Conservation (phyloP, 2,797 vertebrate species). For the Lepilemur ruficaudatus region DNA sequence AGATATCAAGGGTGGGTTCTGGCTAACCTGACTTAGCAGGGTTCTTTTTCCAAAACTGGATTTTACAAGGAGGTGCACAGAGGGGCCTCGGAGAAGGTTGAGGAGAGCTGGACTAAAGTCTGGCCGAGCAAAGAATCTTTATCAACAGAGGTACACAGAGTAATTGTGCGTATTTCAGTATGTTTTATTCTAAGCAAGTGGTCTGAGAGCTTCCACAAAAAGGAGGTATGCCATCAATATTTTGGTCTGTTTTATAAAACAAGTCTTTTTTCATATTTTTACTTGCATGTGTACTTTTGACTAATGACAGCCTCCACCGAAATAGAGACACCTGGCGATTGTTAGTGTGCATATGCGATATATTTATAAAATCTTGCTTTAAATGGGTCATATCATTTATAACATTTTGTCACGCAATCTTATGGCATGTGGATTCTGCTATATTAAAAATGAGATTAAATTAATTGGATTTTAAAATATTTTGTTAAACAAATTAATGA, state of each 20-base stretch:
- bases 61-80: neutral
- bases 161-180: neutral
- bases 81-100: neutral
- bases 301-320: neutral
- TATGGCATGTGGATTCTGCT: neutral
- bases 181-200: neutral
- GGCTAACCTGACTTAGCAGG: neutral
- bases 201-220: neutral
- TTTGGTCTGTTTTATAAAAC: slow-evolving; percentile 37
- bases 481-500: neutral
- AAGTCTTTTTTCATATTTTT: neutral
- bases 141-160: neutral
- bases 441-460: slow-evolving; percentile 34
- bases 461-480: slow-evolving; percentile 13
- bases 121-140: neutral
- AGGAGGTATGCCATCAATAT: neutral
- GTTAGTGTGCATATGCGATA: neutral
- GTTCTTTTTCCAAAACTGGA: neutral
- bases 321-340: slow-evolving; percentile 19
- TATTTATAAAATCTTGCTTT: neutral
- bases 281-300: neutral
- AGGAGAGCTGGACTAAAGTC: neutral
- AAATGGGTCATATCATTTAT: neutral
- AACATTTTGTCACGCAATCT: neutral
- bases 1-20: neutral